phyloP scores from a whole-genome alignment of 2,797 vertebrate species.

The Rhodeus uyekii region DNA sequence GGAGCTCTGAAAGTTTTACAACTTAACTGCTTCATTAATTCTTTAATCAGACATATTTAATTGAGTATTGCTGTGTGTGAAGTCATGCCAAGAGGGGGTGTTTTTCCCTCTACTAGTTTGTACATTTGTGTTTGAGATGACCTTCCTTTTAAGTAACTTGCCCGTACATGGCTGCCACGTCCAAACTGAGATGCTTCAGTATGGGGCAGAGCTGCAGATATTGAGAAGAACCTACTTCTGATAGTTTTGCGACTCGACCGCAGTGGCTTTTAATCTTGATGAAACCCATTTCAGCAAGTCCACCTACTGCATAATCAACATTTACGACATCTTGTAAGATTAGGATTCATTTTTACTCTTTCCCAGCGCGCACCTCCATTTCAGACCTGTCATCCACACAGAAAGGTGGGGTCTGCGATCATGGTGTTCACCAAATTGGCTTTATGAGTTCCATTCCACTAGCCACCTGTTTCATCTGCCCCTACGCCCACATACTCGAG shows the following conservation, averaged over 20 bases:
- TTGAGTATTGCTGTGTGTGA: slow-evolving; percentile 49
- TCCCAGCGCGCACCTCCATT: not conserved
- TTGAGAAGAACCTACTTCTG: slow-evolving; percentile 1
- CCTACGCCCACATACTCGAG: not conserved
- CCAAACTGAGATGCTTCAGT: slow-evolving; percentile 5
- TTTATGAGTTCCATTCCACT: slow-evolving; percentile 15
- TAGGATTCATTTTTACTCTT: not conserved
- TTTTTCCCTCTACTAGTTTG: not conserved
- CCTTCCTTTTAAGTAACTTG: not conserved
- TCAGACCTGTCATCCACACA: slow-evolving; percentile 16
- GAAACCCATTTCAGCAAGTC: not conserved
- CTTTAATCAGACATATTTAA: slow-evolving; percentile 57
- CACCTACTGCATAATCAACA: slow-evolving; percentile 8
- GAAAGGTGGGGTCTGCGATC: not conserved
- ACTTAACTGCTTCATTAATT: slow-evolving; percentile 59
- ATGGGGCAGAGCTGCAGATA: not conserved
- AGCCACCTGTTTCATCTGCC: slow-evolving; percentile 9
- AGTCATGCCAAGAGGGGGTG: not conserved
- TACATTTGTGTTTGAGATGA: not conserved
- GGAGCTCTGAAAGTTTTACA: slow-evolving; percentile 47
- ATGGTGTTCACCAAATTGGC: not conserved
- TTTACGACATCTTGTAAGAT: not conserved
- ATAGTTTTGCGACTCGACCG: not conserved
- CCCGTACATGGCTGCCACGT: not conserved
- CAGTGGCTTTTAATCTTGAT: slow-evolving; percentile 5